Conservation (phyloP, 1,140 invertebrate genomes). For the Tetraneura akinire region DNA sequence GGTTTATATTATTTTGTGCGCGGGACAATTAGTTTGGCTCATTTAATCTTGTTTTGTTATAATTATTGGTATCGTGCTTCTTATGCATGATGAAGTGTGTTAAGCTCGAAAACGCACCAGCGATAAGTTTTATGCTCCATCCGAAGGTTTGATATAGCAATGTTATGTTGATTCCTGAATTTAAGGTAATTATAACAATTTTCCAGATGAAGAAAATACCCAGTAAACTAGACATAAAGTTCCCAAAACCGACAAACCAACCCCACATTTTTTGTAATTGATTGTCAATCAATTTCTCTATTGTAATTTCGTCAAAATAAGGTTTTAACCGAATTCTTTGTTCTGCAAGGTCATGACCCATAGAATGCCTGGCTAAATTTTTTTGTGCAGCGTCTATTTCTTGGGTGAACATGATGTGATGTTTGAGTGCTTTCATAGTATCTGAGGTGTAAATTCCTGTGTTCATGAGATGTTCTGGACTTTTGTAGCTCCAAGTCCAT, state of each 20-base stretch:
- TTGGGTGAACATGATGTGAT: neutral
- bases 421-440: neutral
- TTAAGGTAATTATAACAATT: neutral
- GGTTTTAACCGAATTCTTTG: neutral
- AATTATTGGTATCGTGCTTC: too few relatives aligned
- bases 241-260: neutral
- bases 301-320: neutral
- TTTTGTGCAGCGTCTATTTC: neutral
- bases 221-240: neutral
- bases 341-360: neutral
- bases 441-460: neutral
- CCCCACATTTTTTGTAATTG: conserved; percentile 6
- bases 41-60: too few relatives aligned
- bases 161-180: neutral
- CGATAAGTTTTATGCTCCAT: neutral
- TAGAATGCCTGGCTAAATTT: too few relatives aligned
- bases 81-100: neutral
- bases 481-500: neutral
- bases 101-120: neutral
- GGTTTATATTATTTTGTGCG: too few relatives aligned
- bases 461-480: too few relatives aligned
- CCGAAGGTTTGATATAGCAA: conserved; percentile 1
- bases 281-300: neutral
- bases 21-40: too few relatives aligned
- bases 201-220: neutral